Evolutionary conservation across 2,888 invertebrate species (phyloP).

Genomic region (Opisthograptis luteolata): DNA sequence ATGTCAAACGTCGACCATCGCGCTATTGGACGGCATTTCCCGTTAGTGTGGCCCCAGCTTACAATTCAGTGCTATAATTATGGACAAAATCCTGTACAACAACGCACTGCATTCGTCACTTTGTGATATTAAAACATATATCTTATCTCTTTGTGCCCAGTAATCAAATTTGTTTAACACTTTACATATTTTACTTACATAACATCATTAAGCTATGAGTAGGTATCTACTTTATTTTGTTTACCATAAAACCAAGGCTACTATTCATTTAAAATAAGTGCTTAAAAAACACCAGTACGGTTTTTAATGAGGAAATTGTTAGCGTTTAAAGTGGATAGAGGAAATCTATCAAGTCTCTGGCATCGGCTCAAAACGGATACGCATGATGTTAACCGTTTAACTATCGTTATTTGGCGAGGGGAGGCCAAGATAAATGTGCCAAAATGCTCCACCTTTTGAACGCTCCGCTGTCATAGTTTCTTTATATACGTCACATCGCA

Average conservation of each 20-base stretch:
- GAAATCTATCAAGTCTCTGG: constrained; percentile 63
- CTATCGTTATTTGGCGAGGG: constrained; percentile 55
- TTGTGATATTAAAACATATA: too few species aligned
- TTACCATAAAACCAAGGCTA: constrained; percentile 5
- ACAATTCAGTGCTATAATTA: too few species aligned
- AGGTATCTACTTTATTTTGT: background rate
- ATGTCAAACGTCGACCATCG: too few species aligned
- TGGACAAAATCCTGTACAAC: too few species aligned
- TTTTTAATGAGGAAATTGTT: constrained; percentile 41
- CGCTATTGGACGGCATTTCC: too few species aligned
- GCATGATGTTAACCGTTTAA: constrained; percentile 64
- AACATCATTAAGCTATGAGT: too few species aligned
- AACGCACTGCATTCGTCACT: too few species aligned
- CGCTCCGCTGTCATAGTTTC: background rate
- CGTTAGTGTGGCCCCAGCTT: too few species aligned
- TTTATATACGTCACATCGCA: background rate
- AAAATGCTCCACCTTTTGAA: constrained; percentile 41
- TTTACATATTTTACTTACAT: background rate
- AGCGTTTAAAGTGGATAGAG: constrained; percentile 35
- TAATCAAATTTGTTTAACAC: background rate
- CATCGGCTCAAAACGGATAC: constrained; percentile 58
- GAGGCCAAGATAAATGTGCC: constrained; percentile 59
- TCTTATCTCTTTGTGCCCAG: too few species aligned
- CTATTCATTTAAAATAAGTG: background rate
- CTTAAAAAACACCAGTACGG: constrained; percentile 1